Evolutionary conservation across 2,113 vertebrate species (phyloP), one percentile per base, ranked within the genome.

Genomic region (Hippocampus guttulatus): DNA sequence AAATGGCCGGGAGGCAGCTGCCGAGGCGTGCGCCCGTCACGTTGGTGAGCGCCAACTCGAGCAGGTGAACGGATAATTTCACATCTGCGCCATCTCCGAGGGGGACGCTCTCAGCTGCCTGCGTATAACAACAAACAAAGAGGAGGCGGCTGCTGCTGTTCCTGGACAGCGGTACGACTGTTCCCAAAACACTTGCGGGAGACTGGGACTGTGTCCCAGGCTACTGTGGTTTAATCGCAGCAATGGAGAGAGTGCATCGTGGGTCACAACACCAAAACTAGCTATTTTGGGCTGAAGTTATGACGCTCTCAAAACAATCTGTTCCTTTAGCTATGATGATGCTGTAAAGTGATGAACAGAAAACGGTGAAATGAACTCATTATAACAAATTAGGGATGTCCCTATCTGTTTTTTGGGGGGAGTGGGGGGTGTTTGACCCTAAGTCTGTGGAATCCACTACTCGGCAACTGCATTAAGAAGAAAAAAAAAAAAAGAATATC

Each of bases 21-120:
- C 69, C 78, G 77, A 54, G 38, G 60, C 2, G 55, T 64, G 67
- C 76, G 77, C 68, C 74, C 43, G 57, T 84, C 79, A 71, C 66
- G 69, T 76, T 73, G 75, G 73, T 64, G 47, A 52, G 23, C 18
- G 69, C 52, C 15, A 77, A 76, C 60, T 74, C 21, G 55, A 79
- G 84, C 84, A 82, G 79, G 79, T 83, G 79, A 87, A 58, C 69
- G 78, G 75, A 78, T 84, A 76, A 87, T 83, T 87, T 85, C 74
- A 80, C 80, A 80, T 85, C 78, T 77, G 70, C 40, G 73, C 74
- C 62, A 87, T 90, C 81, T 83, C 11, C 27, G 67, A 81, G 33
- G 33, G 64, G 78, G 60, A 65, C 63, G 63, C 67, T 78, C 58
- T 87, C 81, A 84, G 86, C 83, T 87, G 87, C 75, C 78, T 74